phyloP scores from a whole-genome alignment of 2,797 vertebrate genomes.

The Acanthornis magna region DNA sequence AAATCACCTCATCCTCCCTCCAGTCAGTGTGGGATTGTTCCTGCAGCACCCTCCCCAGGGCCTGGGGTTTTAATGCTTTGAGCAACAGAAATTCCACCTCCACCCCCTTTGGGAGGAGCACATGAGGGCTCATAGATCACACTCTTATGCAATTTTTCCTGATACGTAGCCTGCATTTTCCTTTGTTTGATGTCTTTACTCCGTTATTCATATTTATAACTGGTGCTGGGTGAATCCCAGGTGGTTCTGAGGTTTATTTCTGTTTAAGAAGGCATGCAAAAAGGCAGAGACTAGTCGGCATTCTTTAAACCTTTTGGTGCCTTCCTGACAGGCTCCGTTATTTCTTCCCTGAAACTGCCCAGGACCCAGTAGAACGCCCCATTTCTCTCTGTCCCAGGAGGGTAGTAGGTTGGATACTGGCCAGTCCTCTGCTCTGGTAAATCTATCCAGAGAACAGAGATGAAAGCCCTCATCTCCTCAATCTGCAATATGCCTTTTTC shows the following conservation, averaged over 20 bases:
- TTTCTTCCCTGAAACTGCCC: background rate
- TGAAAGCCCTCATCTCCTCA: background rate
- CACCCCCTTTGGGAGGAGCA: conserved; percentile 4
- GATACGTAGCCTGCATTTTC: conserved; percentile 52
- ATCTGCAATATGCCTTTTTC: background rate
- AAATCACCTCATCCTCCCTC: conserved; percentile 36
- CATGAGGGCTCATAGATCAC: conserved; percentile 5
- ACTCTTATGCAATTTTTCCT: conserved; percentile 45
- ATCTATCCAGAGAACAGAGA: background rate
- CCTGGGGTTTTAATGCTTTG: conserved; percentile 9
- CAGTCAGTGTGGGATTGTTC: background rate
- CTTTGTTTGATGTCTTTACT: conserved; percentile 43
- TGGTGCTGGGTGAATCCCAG: conserved; percentile 35
- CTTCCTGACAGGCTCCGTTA: background rate
- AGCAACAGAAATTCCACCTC: conserved; percentile 45
- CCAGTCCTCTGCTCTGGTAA: background rate
- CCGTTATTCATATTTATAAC: conserved; percentile 11
- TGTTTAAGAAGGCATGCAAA: conserved; percentile 36
- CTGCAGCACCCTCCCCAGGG: background rate
- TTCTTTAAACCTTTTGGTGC: conserved; percentile 13
- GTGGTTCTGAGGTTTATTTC: conserved; percentile 47
- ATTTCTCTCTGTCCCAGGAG: background rate
- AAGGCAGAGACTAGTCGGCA: background rate
- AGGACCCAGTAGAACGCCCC: background rate
- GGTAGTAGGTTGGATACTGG: background rate